Base-by-base conservation (phyloP, 2,888 invertebrate species). In the Zelleria hepariella region DNA sequence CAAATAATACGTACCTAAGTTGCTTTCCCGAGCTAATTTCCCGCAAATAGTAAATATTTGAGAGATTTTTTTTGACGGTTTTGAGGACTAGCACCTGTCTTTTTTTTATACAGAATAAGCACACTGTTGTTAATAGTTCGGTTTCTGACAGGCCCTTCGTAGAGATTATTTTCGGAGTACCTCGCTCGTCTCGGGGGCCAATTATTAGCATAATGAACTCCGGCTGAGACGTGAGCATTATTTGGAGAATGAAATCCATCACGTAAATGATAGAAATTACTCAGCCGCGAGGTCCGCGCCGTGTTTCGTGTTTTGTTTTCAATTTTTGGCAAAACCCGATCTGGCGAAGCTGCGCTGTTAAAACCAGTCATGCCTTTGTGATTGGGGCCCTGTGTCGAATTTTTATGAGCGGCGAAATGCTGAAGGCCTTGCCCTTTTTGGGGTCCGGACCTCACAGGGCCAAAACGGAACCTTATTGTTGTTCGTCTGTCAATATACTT, bases 261-360 rank as follows among this genome's bases (percentile, higher is more conserved):
- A 76, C 62, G 72, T 74, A 82, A 78, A 83, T 79, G 65, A 78
- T 80, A 78, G 72, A 78, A 80, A 81, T 80, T 78, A 78, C 71
- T 73, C 68, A 68, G 66, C 68, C 42, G 47, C 62, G n/a, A n/a
- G n/a, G n/a, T n/a, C 60, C 56, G 53, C 65, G 68, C 68, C 64
- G 62, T 66, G 62, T 67, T 70, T 62, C 62, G 60, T 59, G 62
- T 62, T 65, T 68, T 58, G 64, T 66, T 64, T 65, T 62, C 67
- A 63, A 69, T 73, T 64, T 67, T 63, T 3, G 63, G 60, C 47
- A 48, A 57, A 65, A 65, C 68, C 15, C 32, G 1, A 42, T 42
- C 1, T 42, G 32, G n/a, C n/a, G n/a, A n/a, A n/a, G n/a, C 15
- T 10, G 32, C 10, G 32, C 32, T 42, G 10, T 42, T 42, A 42